These are phyloP conservation scores for Hesperophylax magnus DNA, from an alignment of 1,140 invertebrate species.

Conservation along the genomic window DNA sequence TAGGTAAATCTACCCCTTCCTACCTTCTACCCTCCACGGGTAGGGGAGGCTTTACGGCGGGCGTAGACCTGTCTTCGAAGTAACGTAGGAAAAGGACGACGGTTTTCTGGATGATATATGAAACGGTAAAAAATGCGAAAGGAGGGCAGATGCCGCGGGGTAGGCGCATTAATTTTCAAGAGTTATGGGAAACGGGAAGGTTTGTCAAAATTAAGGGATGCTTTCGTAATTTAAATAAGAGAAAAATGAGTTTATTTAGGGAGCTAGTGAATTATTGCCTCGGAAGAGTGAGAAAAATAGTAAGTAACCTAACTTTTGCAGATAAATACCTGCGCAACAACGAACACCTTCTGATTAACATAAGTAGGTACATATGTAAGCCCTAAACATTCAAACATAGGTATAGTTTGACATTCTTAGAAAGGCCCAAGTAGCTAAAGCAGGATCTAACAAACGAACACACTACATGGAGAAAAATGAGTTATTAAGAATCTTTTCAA, in stretches of 20 bases:
- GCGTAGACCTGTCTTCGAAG: constrained; percentile 50
- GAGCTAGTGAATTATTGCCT: too few relatives aligned
- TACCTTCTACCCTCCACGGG: background rate
- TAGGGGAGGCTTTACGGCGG: constrained; percentile 42
- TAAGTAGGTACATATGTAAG: too few relatives aligned
- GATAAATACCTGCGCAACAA: too few relatives aligned
- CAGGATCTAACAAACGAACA: too few relatives aligned
- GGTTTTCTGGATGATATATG: constrained; percentile 46
- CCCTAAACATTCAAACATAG: too few relatives aligned
- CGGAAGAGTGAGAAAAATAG: too few relatives aligned
- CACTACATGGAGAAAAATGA: too few relatives aligned
- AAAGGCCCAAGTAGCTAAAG: too few relatives aligned
- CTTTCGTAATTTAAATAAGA: background rate
- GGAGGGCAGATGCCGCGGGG: constrained; percentile 26
- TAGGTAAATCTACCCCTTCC: background rate
- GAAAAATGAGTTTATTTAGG: background rate
- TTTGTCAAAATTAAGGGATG: constrained; percentile 30
- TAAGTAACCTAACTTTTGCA: too few relatives aligned
- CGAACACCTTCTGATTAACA: too few relatives aligned
- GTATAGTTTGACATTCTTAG: too few relatives aligned
- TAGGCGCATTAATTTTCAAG: background rate
- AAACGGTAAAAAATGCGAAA: constrained; percentile 44
- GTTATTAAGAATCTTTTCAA: too few relatives aligned
- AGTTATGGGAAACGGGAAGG: constrained; percentile 4
- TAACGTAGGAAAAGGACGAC: constrained; percentile 42